Percentiles rank a stretch among this genome's conserved stretches.
phyloP scores from a whole-genome alignment of 2,797 vertebrate species.

The Fratercula arctica region DNA sequence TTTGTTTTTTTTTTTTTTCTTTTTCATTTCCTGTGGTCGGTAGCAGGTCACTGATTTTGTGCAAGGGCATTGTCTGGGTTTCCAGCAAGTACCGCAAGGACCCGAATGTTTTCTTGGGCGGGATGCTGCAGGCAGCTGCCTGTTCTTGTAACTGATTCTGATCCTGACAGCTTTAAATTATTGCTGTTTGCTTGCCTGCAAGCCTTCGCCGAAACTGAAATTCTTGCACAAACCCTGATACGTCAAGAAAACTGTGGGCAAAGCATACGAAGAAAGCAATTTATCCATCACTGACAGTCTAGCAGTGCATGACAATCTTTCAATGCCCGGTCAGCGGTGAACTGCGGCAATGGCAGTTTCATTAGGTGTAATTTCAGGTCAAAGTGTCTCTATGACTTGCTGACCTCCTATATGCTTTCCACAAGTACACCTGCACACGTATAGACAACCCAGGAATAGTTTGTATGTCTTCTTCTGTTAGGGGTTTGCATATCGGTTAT shows the following conservation, averaged over 20 bases:
- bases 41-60: neutral
- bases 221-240: neutral
- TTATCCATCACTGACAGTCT: conserved; percentile 24
- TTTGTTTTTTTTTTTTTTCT: neutral
- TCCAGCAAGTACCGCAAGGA: neutral
- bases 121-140: conserved; percentile 9
- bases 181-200: conserved; percentile 22
- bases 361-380: neutral
- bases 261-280: neutral
- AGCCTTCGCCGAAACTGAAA: conserved; percentile 1
- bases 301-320: neutral
- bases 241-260: neutral
- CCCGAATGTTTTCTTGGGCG: neutral
- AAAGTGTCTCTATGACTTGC: neutral
- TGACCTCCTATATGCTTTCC: neutral
- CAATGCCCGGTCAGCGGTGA: neutral
- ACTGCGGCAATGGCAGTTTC: neutral
- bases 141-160: neutral
- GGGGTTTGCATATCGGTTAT: neutral
- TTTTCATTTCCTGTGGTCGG: neutral
- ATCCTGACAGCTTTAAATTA: conserved; percentile 29
- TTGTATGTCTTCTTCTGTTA: neutral
- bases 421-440: neutral
- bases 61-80: neutral
- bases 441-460: neutral